Evolutionary conservation across 2,888 invertebrate species (phyloP).

Genomic region (Copidosoma aretas): DNA sequence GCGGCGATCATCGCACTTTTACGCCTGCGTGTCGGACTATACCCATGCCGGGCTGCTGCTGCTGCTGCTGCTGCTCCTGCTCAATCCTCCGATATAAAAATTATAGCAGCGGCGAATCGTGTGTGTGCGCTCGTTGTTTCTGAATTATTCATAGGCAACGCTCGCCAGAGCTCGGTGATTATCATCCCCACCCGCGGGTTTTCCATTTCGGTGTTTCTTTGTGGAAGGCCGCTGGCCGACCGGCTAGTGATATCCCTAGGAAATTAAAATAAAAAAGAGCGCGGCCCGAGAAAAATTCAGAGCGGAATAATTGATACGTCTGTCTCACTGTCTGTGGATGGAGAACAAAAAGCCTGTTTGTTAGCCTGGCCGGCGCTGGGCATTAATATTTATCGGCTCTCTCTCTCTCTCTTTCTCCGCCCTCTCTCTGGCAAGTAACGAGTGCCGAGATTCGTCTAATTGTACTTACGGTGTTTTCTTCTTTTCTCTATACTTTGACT

Average conservation of each 20-base stretch:
- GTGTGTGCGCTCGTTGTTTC: too few relatives aligned
- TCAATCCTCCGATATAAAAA: too few relatives aligned
- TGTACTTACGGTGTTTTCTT: too few relatives aligned
- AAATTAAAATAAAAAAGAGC: slow-evolving; percentile 16
- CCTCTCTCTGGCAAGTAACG: too few relatives aligned
- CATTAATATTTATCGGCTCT: slow-evolving; percentile 3
- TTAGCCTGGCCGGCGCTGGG: not conserved
- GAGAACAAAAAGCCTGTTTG: too few relatives aligned
- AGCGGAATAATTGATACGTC: slow-evolving; percentile 23
- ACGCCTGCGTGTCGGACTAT: not conserved
- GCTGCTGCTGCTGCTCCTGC: too few relatives aligned
- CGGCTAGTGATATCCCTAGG: not conserved
- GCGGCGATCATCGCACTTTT: not conserved
- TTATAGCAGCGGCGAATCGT: too few relatives aligned
- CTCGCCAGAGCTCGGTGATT: not conserved
- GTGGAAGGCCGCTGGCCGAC: not conserved
- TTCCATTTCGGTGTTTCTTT: not conserved
- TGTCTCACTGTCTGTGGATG: too few relatives aligned
- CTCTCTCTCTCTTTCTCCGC: not conserved
- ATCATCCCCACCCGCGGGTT: not conserved
- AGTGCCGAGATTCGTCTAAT: too few relatives aligned
- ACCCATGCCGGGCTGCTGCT: too few relatives aligned
- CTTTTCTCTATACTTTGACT: too few relatives aligned
- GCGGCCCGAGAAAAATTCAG: slow-evolving; percentile 15
- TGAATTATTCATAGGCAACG: too few relatives aligned